Conservation (phyloP, 2,797 vertebrate genomes). For the Cirrhinus mrigala region DNA sequence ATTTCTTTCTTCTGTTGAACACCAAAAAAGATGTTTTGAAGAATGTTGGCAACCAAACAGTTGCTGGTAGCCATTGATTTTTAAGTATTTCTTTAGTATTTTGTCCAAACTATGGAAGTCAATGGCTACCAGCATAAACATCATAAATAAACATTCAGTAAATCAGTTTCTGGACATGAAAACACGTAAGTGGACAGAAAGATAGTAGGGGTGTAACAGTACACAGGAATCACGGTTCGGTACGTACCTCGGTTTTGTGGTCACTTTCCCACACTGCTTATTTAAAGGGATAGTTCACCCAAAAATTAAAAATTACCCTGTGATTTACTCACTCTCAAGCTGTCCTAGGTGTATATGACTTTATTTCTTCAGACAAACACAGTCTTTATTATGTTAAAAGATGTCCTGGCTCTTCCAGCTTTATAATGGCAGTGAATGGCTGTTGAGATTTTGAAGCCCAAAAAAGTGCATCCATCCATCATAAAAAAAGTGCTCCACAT, state of each 20-base stretch:
- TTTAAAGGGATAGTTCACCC: neutral
- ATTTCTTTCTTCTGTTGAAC: neutral
- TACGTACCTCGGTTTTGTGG: too few relatives aligned
- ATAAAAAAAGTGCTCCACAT: neutral
- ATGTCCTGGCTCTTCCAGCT: neutral
- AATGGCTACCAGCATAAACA: neutral
- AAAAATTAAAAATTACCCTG: neutral
- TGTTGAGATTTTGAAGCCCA: neutral
- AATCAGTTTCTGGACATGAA: neutral
- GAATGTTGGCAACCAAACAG: neutral
- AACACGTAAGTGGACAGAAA: neutral
- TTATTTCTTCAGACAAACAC: neutral
- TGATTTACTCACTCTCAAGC: neutral
- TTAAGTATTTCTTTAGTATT: neutral
- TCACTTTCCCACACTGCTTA: too few relatives aligned
- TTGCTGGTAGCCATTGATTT: neutral
- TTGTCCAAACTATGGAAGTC: neutral
- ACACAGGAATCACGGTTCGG: too few relatives aligned
- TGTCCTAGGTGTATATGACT: neutral
- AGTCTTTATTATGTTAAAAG: neutral
- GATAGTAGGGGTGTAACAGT: too few relatives aligned
- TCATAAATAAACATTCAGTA: neutral
- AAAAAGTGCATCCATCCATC: neutral
- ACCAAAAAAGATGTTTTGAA: neutral
- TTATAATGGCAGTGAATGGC: neutral